phyloP scores from a whole-genome alignment of 2,797 vertebrate species.

The Trichosurus vulpecula region DNA sequence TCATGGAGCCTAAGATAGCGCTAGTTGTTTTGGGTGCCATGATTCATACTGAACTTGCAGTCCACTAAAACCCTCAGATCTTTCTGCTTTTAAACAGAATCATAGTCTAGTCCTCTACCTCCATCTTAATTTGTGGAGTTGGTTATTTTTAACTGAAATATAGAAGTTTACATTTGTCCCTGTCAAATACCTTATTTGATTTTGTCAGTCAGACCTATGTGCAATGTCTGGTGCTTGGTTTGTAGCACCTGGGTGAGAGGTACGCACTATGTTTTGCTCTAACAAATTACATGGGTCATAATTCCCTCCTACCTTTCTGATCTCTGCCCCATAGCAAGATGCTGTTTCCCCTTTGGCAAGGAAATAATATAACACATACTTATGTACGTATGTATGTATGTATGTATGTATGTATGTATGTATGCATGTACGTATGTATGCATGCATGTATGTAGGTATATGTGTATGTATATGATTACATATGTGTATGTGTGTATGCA shows the following conservation, averaged over 20 bases:
- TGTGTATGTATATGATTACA: too few species aligned
- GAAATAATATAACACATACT: not conserved
- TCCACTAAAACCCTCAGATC: not conserved
- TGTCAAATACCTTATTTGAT: not conserved
- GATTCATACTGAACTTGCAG: not conserved
- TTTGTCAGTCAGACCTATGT: not conserved
- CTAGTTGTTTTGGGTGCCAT: not conserved
- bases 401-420: too few species aligned
- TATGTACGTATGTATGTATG: too few species aligned
- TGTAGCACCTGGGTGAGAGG: not conserved
- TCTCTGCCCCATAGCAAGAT: not conserved
- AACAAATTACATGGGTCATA: not conserved
- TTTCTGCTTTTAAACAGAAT: not conserved
- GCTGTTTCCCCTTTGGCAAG: not conserved
- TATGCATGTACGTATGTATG: too few species aligned
- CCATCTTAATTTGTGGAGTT: not conserved
- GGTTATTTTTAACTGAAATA: not conserved
- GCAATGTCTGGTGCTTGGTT: not conserved
- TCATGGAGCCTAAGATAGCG: not conserved
- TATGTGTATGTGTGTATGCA: too few species aligned
- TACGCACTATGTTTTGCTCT: not conserved
- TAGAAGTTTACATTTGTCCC: not conserved
- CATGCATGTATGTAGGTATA: too few species aligned
- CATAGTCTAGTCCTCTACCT: not conserved
- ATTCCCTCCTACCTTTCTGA: not conserved